Base-by-base conservation (phyloP, 2,113 vertebrate genomes). In the Sarotherodon lohbergeri region DNA sequence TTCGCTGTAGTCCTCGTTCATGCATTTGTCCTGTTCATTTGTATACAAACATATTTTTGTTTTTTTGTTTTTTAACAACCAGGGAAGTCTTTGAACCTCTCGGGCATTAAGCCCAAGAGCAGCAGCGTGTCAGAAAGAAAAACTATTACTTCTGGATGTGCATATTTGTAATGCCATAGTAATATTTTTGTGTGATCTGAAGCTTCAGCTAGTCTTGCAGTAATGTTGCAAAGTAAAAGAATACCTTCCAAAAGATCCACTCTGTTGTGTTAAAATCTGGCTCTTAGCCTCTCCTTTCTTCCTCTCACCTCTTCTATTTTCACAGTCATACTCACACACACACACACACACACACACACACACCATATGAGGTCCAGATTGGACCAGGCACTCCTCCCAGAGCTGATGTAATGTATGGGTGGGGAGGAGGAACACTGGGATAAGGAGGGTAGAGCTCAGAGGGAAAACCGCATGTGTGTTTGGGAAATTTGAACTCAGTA, bases 351-450 rank as follows among this genome's bases (percentile, higher is more conserved):
- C 68, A 57, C 32, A 54, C 36, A 7, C 50, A 12, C 63, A 29
- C 80, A 54, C 86, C 82, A 87, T 81, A 81, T 87, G 89, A 88
- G 80, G 86, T 86, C 89, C 80, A 79, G 80, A 87, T 63, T 83
- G 80, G 34, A 87, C 55, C 55, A 80, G 80, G 89, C 86, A 81
- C 52, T 83, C 66, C 85, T 55, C 73, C 83, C 87, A 86, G 73
- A 83, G 76, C 63, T 88, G 85, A 91, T 91, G 81, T 88, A 86
- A 89, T 84, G 87, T 71, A 83, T 48, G 41, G 86, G 4, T 79
- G 36, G 27, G 59, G 50, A 39, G 78, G 34, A 84, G 36, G 80
- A 76, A 81, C 19, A 34, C 55, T 63, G 79, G 80, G 83, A 88
- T 59, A 27, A 78, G 73, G 46, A 86, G 79, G 85, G 80, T 55